These are phyloP conservation scores for Rissa tridactyla DNA, from an alignment of 2,113 vertebrate species.

Conservation along the genomic window DNA sequence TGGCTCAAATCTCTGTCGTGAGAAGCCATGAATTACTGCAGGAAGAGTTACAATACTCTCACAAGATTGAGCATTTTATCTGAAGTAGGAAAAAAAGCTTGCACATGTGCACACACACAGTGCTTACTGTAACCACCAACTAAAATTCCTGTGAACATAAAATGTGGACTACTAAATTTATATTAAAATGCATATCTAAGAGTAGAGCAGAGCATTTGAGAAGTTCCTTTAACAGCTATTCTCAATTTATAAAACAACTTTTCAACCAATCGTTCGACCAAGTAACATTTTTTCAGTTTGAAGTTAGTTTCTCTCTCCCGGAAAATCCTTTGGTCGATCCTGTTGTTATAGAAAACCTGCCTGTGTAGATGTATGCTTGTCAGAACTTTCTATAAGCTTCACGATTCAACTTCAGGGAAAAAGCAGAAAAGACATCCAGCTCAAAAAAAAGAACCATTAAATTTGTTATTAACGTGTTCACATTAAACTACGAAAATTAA, in stretches of 20 bases:
- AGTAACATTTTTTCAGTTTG: not conserved
- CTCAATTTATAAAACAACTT: not conserved
- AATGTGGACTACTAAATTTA: not conserved
- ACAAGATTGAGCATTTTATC: not conserved
- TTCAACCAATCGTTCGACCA: not conserved
- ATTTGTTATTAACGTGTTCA: not conserved
- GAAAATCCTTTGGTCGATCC: not conserved
- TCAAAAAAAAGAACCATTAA: not conserved
- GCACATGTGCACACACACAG: accelerated
- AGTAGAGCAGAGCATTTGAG: not conserved
- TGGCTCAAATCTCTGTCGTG: not conserved
- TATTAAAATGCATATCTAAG: not conserved
- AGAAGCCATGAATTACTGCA: not conserved
- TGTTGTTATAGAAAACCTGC: not conserved
- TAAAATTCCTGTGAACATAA: not conserved
- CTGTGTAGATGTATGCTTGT: not conserved
- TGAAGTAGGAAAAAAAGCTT: not conserved
- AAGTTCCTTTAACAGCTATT: not conserved
- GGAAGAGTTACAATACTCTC: not conserved
- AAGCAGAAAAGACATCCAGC: not conserved
- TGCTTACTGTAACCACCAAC: not conserved
- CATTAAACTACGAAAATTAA: not conserved
- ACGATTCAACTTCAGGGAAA: not conserved
- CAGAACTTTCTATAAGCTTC: not conserved
- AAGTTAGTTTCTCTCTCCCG: not conserved